These are phyloP conservation scores for Sceloporus tristichus DNA, from an alignment of 2,113 vertebrate species.

Conservation along the genomic window DNA sequence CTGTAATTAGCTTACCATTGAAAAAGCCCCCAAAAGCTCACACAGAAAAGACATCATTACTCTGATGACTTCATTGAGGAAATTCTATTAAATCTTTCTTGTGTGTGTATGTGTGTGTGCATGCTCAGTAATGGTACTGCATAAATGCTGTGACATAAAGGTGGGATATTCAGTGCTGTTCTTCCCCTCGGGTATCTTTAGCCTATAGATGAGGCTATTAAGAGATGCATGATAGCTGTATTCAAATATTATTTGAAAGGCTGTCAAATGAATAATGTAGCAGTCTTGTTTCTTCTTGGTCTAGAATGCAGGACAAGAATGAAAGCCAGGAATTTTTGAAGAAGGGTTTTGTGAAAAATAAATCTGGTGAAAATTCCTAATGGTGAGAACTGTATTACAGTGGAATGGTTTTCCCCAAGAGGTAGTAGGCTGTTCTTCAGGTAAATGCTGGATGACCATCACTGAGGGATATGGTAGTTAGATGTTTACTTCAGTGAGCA, in stretches of 20 bases:
- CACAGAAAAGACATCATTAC: background rate
- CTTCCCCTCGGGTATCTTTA: background rate
- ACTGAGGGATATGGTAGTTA: background rate
- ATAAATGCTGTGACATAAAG: background rate
- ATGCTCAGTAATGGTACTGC: background rate
- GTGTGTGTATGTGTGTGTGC: too few relatives aligned
- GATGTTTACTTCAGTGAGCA: too few relatives aligned
- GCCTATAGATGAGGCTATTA: background rate
- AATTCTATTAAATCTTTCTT: too few relatives aligned
- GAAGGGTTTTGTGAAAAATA: background rate
- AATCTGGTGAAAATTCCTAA: background rate
- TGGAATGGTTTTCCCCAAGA: background rate
- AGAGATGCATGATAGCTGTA: background rate
- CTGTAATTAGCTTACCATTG: constrained; percentile 6
- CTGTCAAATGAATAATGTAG: background rate
- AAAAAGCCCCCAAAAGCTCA: background rate
- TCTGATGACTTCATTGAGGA: background rate
- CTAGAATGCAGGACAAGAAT: background rate
- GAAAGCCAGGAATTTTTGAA: background rate
- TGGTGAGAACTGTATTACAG: background rate
- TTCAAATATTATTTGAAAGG: background rate
- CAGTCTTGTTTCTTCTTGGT: background rate
- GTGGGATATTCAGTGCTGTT: background rate
- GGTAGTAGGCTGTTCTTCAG: background rate
- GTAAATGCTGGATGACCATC: background rate